Conservation (phyloP, 2,797 vertebrate species). For the Knipowitschia caucasica region DNA sequence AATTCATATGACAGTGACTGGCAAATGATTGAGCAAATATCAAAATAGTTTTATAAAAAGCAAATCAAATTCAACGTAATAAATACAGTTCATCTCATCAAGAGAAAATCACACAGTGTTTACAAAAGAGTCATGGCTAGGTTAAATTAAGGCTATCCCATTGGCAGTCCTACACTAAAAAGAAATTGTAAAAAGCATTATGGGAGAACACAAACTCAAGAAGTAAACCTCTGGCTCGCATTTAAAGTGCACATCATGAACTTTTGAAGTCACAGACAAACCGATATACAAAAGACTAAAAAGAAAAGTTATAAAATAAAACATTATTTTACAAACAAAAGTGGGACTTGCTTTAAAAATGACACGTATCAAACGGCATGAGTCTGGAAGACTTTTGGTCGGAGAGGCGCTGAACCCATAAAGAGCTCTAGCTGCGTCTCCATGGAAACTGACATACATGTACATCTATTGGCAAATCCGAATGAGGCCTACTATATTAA, state of each 20-base stretch:
- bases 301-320: conserved; percentile 31
- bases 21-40: conserved; percentile 79
- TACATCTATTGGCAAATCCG: conserved; percentile 69
- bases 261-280: conserved; percentile 79
- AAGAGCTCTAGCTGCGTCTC: conserved; percentile 67
- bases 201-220: conserved; percentile 54
- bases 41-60: conserved; percentile 74
- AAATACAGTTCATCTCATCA: conserved; percentile 84
- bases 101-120: conserved; percentile 54
- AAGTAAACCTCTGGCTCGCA: conserved; percentile 73
- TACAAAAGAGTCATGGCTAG: conserved; percentile 83
- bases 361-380: conserved; percentile 49
- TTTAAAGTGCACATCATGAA: conserved; percentile 86
- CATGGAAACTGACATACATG: conserved; percentile 56
- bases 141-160: conserved; percentile 77
- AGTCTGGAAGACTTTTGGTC: conserved; percentile 73
- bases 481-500: conserved; percentile 57
- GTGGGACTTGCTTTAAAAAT: conserved; percentile 39
- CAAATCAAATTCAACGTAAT: conserved; percentile 85
- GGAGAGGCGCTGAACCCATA: conserved; percentile 69
- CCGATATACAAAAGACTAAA: conserved; percentile 49
- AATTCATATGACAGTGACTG: conserved; percentile 81
- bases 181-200: conserved; percentile 33
- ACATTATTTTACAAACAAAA: conserved; percentile 53
- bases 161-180: conserved; percentile 84